Evolutionary conservation across 2,113 vertebrate species (phyloP).

Genomic region (Corynorhinus townsendii): DNA sequence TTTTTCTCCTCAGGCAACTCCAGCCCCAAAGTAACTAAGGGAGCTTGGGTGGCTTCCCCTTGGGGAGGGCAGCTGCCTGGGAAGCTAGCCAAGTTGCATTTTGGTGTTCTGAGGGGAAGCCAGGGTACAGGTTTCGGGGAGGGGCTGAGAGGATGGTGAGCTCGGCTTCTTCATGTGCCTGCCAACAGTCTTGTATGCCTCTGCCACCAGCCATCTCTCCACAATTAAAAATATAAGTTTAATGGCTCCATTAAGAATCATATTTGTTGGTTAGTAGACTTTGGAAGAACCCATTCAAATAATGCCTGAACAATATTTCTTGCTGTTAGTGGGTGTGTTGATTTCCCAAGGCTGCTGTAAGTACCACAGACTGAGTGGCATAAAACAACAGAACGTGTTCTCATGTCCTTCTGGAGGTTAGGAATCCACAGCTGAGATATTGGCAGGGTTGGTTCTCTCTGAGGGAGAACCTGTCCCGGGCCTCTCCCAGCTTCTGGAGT

Average conservation of each 20-base stretch:
- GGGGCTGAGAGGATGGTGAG: neutral
- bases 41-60: conserved; percentile 57
- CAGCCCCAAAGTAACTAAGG: neutral
- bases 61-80: conserved; percentile 46
- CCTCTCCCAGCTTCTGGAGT: neutral
- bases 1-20: conserved; percentile 15
- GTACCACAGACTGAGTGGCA: neutral
- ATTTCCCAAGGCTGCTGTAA: neutral
- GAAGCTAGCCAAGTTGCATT: conserved; percentile 34
- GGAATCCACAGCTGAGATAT: neutral
- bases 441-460: neutral
- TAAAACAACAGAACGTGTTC: neutral
- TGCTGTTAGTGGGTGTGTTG: neutral
- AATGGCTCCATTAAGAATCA: neutral
- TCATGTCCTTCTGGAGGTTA: neutral
- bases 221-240: neutral
- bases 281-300: neutral
- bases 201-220: neutral
- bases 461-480: neutral
- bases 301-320: neutral
- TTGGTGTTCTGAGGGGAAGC: conserved; percentile 43
- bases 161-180: neutral
- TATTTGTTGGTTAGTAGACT: neutral
- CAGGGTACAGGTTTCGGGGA: conserved; percentile 32
- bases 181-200: neutral